Percentiles rank a stretch among this genome's conserved stretches.
phyloP scores from a whole-genome alignment of 2,797 vertebrate species.

The Sebastes elongatus region DNA sequence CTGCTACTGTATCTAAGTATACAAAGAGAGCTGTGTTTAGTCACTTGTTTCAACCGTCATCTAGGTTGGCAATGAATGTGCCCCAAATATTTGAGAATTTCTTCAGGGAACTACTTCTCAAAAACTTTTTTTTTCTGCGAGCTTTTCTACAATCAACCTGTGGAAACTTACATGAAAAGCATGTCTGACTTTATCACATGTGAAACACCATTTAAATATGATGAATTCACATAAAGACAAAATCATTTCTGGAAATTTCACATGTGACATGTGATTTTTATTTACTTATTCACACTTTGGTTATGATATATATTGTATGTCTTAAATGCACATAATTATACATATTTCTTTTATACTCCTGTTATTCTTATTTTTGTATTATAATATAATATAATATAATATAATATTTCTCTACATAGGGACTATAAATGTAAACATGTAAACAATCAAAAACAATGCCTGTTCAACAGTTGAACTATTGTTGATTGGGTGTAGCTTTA shows the following conservation, averaged over 20 bases:
- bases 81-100: background rate
- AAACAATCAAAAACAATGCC: background rate
- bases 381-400: too few relatives aligned
- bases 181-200: background rate
- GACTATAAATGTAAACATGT: background rate
- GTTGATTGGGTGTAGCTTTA: background rate
- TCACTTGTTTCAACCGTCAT: background rate
- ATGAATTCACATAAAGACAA: background rate
- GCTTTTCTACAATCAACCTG: background rate
- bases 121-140: background rate
- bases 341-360: too few relatives aligned
- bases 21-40: background rate
- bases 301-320: too few relatives aligned
- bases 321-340: too few relatives aligned
- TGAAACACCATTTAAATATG: background rate
- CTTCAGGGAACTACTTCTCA: background rate
- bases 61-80: background rate
- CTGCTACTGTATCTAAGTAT: background rate
- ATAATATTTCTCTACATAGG: too few relatives aligned
- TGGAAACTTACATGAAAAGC: background rate
- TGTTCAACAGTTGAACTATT: background rate
- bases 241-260: background rate
- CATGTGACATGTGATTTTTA: background rate
- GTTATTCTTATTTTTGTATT: too few relatives aligned
- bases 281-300: too few relatives aligned